Evolutionary conservation across 2,113 vertebrate species (phyloP).

Genomic region (Formicarius rufipectus): DNA sequence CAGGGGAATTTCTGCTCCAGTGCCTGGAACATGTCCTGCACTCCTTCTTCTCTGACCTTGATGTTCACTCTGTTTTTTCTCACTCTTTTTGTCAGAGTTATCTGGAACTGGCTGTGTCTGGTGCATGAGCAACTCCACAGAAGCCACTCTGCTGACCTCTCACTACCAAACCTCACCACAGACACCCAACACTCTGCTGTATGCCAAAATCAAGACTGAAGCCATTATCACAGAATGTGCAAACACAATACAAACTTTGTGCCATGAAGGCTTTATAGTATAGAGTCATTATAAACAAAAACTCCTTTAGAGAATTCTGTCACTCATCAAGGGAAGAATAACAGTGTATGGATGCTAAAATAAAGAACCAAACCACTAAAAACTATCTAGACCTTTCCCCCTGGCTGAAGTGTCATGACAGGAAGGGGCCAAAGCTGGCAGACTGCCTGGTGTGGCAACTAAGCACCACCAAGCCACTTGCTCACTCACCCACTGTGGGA

Average conservation of each 20-base stretch:
- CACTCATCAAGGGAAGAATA: not conserved
- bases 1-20: not conserved
- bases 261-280: not conserved
- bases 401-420: not conserved
- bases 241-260: not conserved
- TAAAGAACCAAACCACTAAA: not conserved
- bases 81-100: rapidly evolving
- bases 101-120: rapidly evolving
- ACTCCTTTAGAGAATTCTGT: not conserved
- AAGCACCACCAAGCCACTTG: not conserved
- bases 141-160: not conserved
- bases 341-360: not conserved
- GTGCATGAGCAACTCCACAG: not conserved
- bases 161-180: not conserved
- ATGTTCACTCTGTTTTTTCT: not conserved
- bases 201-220: not conserved
- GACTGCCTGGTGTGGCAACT: not conserved
- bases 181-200: not conserved
- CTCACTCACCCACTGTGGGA: not conserved
- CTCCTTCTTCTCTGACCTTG: not conserved
- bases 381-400: not conserved
- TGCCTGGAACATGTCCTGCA: not conserved
- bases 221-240: not conserved
- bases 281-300: not conserved
- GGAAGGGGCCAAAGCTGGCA: not conserved